phyloP scores from a whole-genome alignment of 2,113 vertebrate species.

The Copsychus sechellarum region DNA sequence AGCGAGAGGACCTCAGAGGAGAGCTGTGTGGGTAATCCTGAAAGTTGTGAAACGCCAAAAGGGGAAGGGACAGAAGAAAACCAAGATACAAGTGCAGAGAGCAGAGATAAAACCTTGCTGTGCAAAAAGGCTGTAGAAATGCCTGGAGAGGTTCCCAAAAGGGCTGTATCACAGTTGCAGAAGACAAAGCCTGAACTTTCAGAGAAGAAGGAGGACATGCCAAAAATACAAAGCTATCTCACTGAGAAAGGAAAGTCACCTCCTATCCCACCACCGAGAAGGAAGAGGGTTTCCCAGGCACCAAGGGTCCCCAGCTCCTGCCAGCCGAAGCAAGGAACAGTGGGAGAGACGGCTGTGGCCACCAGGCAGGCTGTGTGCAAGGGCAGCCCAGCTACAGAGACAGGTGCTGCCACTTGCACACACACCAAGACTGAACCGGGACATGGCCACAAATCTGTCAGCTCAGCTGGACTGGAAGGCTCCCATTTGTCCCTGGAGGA shows the following conservation, averaged over 20 bases:
- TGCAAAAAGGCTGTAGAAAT: not conserved
- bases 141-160: not conserved
- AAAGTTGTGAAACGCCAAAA: not conserved
- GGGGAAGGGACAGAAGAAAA: constrained; percentile 1
- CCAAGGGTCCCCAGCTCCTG: not conserved
- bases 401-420: not conserved
- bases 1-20: not conserved
- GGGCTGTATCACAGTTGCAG: not conserved
- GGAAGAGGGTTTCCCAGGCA: constrained; percentile 68
- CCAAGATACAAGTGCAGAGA: not conserved
- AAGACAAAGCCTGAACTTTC: constrained; percentile 15
- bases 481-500: constrained; percentile 80
- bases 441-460: not conserved
- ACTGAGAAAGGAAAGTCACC: constrained; percentile 20
- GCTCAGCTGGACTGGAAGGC: constrained; percentile 50
- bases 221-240: not conserved
- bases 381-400: not conserved
- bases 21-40: not conserved
- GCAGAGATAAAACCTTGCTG: not conserved
- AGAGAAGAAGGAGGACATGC: not conserved
- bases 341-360: not conserved
- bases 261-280: constrained; percentile 81
- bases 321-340: not conserved
- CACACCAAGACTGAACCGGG: not conserved
- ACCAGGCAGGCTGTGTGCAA: rapidly evolving